These are phyloP conservation scores for Leucophora obtusa DNA, from an alignment of 2,888 invertebrate genomes.

Conservation along the genomic window DNA sequence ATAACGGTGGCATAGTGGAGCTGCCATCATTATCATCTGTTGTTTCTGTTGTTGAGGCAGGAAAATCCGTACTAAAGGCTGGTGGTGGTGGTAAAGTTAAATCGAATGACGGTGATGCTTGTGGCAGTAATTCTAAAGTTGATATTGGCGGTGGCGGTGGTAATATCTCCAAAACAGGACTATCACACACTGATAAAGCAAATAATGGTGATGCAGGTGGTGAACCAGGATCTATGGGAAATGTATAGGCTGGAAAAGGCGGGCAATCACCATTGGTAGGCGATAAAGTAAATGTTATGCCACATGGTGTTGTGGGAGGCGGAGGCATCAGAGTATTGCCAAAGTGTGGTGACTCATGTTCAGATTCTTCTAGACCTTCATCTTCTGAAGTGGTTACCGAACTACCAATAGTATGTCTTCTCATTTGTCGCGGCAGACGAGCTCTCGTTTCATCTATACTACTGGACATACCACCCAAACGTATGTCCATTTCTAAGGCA, in stretches of 20 bases:
- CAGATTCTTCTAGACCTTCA: slow-evolving; percentile 78
- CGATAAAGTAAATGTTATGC: slow-evolving; percentile 83
- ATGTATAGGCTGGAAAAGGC: slow-evolving; percentile 71
- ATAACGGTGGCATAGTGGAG: slow-evolving; percentile 68
- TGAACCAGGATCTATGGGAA: slow-evolving; percentile 73
- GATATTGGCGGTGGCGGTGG: slow-evolving; percentile 71
- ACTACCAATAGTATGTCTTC: slow-evolving; percentile 75
- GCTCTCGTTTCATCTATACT: slow-evolving; percentile 73
- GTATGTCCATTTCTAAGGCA: slow-evolving; percentile 72
- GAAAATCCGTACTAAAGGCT: slow-evolving; percentile 60
- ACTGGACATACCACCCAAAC: slow-evolving; percentile 69
- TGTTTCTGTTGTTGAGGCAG: slow-evolving; percentile 23
- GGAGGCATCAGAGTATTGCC: slow-evolving; percentile 79
- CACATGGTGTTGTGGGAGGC: slow-evolving; percentile 80
- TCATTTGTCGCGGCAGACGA: slow-evolving; percentile 72
- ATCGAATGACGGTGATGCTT: slow-evolving; percentile 62
- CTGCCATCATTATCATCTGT: slow-evolving; percentile 63
- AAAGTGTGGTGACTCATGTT: slow-evolving; percentile 78
- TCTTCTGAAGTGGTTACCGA: slow-evolving; percentile 79
- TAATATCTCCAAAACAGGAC: slow-evolving; percentile 71
- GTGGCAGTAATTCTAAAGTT: slow-evolving; percentile 66
- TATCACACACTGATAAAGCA: slow-evolving; percentile 74
- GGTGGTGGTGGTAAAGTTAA: slow-evolving; percentile 67
- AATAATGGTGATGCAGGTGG: slow-evolving; percentile 78
- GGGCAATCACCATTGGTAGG: slow-evolving; percentile 80